Percentiles rank a stretch among this genome's conserved stretches.
Conservation (phyloP, 2,113 vertebrate genomes). For the Pholis gunnellus region DNA sequence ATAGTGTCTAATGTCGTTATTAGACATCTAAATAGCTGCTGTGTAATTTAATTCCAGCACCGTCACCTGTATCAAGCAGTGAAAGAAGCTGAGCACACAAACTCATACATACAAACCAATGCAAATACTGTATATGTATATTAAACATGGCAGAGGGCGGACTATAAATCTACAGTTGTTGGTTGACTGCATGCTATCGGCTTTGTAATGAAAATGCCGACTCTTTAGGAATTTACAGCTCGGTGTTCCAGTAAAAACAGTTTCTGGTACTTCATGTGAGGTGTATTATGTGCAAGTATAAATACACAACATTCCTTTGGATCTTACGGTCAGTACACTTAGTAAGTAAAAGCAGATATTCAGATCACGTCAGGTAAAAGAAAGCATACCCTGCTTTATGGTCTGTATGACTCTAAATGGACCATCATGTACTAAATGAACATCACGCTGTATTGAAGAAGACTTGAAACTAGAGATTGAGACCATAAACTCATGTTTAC, state of each 20-base stretch:
- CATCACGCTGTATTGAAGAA: no score
- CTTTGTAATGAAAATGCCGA: conserved; percentile 60
- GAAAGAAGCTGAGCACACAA: neutral
- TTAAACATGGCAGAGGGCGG: conserved; percentile 19
- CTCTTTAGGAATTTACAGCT: conserved; percentile 54
- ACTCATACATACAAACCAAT: neutral
- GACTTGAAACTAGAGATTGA: no score
- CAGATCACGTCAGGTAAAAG: neutral
- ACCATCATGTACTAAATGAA: no score
- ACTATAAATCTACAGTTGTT: conserved; percentile 55
- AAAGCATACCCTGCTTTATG: no score
- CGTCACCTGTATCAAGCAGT: neutral
- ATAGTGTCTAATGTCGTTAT: no score
- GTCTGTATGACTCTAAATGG: no score
- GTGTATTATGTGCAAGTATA: no score
- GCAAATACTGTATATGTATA: neutral
- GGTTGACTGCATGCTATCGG: conserved; percentile 45
- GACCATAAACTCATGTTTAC: no score
- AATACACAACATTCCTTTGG: no score
- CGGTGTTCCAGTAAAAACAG: conserved; percentile 35
- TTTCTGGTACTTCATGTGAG: conserved; percentile 13
- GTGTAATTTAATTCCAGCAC: neutral
- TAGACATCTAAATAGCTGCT: neutral
- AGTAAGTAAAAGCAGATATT: neutral
- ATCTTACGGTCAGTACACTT: no score